Evolutionary conservation across 2,797 vertebrate genomes (phyloP).

Genomic region (Lepilemur septentrionalis): DNA sequence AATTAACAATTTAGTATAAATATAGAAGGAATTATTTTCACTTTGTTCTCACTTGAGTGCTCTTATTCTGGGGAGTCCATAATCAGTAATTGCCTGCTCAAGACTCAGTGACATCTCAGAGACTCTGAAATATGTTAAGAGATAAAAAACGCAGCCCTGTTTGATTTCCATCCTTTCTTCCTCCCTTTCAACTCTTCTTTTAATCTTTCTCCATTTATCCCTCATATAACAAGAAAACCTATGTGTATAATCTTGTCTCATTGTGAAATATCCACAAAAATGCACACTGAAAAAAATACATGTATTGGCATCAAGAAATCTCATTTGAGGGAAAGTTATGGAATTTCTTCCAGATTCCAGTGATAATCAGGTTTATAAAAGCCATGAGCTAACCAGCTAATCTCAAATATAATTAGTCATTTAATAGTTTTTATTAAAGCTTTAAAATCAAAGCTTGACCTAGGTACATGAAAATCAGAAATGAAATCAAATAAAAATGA

Average conservation of each 20-base stretch:
- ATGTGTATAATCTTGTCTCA: not conserved
- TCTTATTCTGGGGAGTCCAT: not conserved
- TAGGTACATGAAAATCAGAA: not conserved
- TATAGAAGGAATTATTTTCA: not conserved
- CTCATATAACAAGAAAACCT: not conserved
- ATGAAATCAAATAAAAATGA: slow-evolving; percentile 60
- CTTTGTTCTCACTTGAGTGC: not conserved
- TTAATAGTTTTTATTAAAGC: slow-evolving; percentile 55
- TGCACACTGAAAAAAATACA: not conserved
- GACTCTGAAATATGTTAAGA: not conserved
- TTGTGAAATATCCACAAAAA: not conserved
- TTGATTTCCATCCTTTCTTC: not conserved
- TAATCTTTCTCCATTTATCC: not conserved
- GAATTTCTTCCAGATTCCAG: slow-evolving; percentile 10
- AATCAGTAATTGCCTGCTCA: not conserved
- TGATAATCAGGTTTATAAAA: slow-evolving; percentile 43
- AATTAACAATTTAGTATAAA: not conserved
- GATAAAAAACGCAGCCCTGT: not conserved
- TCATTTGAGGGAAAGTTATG: slow-evolving; percentile 47
- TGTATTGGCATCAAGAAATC: not conserved
- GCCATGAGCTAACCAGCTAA: slow-evolving; percentile 62
- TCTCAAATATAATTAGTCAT: slow-evolving; percentile 71
- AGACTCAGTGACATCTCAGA: not conserved
- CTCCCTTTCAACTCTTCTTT: accelerated
- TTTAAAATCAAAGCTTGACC: slow-evolving; percentile 68